A percentile compares a stretch with the other conserved stretches of the same genome.
Evolutionary conservation across 1,140 invertebrate genomes (phyloP).

Genomic region (Gonioctena quinquepunctata): DNA sequence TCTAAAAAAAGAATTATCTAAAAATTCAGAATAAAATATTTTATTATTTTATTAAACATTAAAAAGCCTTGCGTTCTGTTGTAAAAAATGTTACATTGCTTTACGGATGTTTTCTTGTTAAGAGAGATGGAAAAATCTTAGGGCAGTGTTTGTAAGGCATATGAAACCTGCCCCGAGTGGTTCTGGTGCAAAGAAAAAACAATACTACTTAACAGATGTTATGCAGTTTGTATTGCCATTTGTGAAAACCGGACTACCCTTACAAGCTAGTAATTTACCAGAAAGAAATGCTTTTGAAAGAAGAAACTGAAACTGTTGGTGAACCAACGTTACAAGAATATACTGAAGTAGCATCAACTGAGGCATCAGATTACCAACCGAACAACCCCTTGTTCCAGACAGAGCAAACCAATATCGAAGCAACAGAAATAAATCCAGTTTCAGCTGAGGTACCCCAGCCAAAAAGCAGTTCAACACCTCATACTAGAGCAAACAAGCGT

Average conservation of each 20-base stretch:
- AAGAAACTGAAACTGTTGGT: conserved; percentile 5
- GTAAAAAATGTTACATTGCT: not conserved
- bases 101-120: conserved; percentile 12
- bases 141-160: conserved; percentile 19
- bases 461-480: not conserved
- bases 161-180: conserved; percentile 18
- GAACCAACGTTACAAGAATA: conserved; percentile 2
- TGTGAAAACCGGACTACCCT: conserved; percentile 4
- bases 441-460: conserved; percentile 10
- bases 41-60: not conserved
- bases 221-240: conserved; percentile 18
- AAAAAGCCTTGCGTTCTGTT: not conserved
- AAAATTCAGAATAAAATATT: conserved; percentile 2
- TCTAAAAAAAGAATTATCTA: conserved; percentile 6
- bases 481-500: not conserved
- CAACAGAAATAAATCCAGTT: not conserved
- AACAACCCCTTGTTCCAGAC: not conserved
- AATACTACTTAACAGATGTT: conserved; percentile 15
- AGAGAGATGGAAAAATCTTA: conserved; percentile 12
- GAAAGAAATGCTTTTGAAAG: conserved; percentile 9
- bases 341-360: not conserved
- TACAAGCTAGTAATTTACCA: conserved; percentile 15
- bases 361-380: not conserved
- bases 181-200: conserved; percentile 14
- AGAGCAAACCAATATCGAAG: not conserved